phyloP scores from a whole-genome alignment of 2,797 vertebrate genomes.

The Gymnothorax reevesii region DNA sequence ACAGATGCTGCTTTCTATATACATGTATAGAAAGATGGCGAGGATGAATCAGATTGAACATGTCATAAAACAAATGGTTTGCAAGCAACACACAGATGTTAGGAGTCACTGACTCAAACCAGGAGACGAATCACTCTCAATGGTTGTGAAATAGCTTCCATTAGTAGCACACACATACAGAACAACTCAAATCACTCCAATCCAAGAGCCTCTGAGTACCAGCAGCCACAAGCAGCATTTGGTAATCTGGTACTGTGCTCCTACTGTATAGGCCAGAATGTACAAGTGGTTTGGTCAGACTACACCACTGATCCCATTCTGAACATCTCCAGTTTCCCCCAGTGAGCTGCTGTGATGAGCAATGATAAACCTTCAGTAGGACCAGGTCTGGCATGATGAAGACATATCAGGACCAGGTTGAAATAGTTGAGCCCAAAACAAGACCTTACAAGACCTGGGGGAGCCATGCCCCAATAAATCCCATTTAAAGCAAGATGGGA shows the following conservation, averaged over 20 bases:
- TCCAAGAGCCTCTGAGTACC: conserved; percentile 70
- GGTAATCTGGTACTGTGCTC: background rate
- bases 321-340: background rate
- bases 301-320: background rate
- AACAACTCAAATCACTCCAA: conserved; percentile 48
- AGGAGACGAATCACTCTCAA: conserved; percentile 56
- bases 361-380: background rate
- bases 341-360: background rate
- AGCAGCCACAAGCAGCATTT: background rate
- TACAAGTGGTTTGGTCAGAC: conserved; percentile 14
- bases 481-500: background rate
- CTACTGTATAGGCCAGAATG: background rate
- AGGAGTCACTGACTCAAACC: conserved; percentile 77
- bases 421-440: background rate
- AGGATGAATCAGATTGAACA: conserved; percentile 58
- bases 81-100: conserved; percentile 44
- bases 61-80: conserved; percentile 57
- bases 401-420: background rate
- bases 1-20: background rate
- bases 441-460: background rate
- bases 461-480: background rate
- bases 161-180: conserved; percentile 34
- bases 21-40: conserved; percentile 49
- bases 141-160: conserved; percentile 52
- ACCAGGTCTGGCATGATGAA: conserved; percentile 10